Evolutionary conservation across 2,113 vertebrate genomes (phyloP), one percentile per base, ranked within the genome.

Genomic region (Nymphicus hollandicus): DNA sequence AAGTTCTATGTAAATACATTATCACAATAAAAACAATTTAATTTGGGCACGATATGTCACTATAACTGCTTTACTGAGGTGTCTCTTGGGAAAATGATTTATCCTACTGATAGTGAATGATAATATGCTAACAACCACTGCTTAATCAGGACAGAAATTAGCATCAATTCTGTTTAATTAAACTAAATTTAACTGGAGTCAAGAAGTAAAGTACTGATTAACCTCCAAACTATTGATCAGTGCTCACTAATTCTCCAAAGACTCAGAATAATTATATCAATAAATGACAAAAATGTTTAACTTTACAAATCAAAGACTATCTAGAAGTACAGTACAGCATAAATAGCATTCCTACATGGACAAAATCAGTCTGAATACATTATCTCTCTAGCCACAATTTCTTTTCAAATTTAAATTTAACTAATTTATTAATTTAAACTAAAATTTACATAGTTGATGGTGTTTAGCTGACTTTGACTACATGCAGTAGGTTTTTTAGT

Each of bases 111-210:
- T 93, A 89, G 86, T 63, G 49, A 91, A 93, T 53, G 56, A 70
- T 53, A 93, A 94, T 96, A 93, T 84, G 83, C 77, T 92, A 97
- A 96, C 95, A 93, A 95, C 80, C 69, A 76, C 73, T 79, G 77
- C 77, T 95, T 92, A 96, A 95, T 97, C 90, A 96, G 95, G 95
- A 91, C 92, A 92, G 56, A 81, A 96, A 97, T 96, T 95, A 94
- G 41, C 95, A 96, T 92, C 22, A 95, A 56, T 95, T 95, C 77
- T 94, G 39, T 91, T 92, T 97, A 94, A 96, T 86, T 94, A 82
- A 92, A 84, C 88, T 84, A 79, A 89, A 95, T 96, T 97, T 97
- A 90, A 72, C 86, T 65, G 63, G 50, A 87, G 74, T 94, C 82
- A 94, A 84, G 81, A 58, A 93, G 47, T 74, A 90, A 93, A 93